Percentiles rank a stretch among this genome's conserved stretches.
Evolutionary conservation across 2,888 invertebrate species (phyloP).

Genomic region (Drosophila anomalata): DNA sequence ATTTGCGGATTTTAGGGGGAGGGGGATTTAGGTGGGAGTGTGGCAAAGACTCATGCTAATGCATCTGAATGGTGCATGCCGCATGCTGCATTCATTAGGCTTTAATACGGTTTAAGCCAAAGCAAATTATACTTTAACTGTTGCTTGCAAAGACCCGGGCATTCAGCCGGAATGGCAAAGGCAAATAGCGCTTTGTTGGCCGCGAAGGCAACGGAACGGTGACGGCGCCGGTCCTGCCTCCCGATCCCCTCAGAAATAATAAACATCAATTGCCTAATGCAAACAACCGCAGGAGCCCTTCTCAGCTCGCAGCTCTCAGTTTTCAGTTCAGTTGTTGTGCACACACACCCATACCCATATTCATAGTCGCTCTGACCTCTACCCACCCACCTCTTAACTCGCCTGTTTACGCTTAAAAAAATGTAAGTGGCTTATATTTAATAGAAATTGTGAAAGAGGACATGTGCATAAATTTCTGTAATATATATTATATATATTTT

Average conservation of each 20-base stretch:
- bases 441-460: background rate
- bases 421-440: background rate
- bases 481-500: no score
- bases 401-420: background rate
- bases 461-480: no score
- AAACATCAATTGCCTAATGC: conserved; percentile 65
- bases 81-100: conserved; percentile 26
- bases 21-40: conserved; percentile 42
- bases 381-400: background rate
- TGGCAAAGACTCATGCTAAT: conserved; percentile 5
- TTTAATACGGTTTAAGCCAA: conserved; percentile 32
- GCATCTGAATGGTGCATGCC: background rate
- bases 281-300: conserved; percentile 49
- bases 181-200: conserved; percentile 19
- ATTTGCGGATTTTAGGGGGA: conserved; percentile 38
- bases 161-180: conserved; percentile 15
- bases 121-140: conserved; percentile 31
- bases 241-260: conserved; percentile 39
- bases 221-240: background rate
- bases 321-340: conserved; percentile 24
- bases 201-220: conserved; percentile 13
- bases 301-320: conserved; percentile 1
- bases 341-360: conserved; percentile 33
- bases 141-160: conserved; percentile 14
- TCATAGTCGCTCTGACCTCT: conserved; percentile 29